Conservation (phyloP, 2,797 vertebrate species). For the Lagocephalus sceleratus region DNA sequence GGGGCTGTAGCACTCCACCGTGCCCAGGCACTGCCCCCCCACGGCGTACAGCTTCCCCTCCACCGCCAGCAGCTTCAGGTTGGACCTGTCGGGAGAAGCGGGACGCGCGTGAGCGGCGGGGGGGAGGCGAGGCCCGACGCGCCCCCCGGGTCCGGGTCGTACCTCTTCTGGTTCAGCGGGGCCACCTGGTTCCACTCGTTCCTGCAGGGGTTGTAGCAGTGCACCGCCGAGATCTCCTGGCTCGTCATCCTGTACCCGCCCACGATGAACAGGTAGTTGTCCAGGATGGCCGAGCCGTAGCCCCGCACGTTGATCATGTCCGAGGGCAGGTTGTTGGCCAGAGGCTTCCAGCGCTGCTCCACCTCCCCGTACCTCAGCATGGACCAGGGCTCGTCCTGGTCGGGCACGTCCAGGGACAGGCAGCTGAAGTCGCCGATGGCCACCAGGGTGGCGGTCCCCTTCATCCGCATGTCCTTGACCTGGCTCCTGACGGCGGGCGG, state of each 20-base stretch:
- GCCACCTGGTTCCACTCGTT: conserved; percentile 90
- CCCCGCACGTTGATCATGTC: conserved; percentile 89
- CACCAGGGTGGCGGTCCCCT: conserved; percentile 82
- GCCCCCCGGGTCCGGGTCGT: conserved; percentile 16
- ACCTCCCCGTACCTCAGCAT: conserved; percentile 86
- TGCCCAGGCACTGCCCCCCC: conserved; percentile 89
- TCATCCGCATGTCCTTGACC: conserved; percentile 83
- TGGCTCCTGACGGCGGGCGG: conserved; percentile 72
- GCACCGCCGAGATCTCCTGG: conserved; percentile 90
- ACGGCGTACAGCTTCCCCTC: conserved; percentile 90
- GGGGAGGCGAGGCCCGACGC: too few relatives aligned
- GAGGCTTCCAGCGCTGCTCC: conserved; percentile 84
- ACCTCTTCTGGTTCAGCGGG: conserved; percentile 96
- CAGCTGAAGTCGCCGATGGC: conserved; percentile 85
- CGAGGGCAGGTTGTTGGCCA: conserved; percentile 82
- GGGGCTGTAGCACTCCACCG: conserved; percentile 90
- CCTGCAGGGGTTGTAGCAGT: conserved; percentile 91
- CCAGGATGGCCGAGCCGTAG: conserved; percentile 84
- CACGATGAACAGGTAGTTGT: conserved; percentile 94
- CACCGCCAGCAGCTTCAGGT: conserved; percentile 92
- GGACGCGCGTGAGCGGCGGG: too few relatives aligned
- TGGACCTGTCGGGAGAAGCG: conserved; percentile 77
- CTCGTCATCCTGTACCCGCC: conserved; percentile 90
- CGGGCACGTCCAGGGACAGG: conserved; percentile 71
- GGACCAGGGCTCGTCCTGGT: conserved; percentile 82